A percentile compares a stretch with the other conserved stretches of the same genome.
phyloP scores from a whole-genome alignment of 2,113 vertebrate genomes.

The Cichladusa arquata region DNA sequence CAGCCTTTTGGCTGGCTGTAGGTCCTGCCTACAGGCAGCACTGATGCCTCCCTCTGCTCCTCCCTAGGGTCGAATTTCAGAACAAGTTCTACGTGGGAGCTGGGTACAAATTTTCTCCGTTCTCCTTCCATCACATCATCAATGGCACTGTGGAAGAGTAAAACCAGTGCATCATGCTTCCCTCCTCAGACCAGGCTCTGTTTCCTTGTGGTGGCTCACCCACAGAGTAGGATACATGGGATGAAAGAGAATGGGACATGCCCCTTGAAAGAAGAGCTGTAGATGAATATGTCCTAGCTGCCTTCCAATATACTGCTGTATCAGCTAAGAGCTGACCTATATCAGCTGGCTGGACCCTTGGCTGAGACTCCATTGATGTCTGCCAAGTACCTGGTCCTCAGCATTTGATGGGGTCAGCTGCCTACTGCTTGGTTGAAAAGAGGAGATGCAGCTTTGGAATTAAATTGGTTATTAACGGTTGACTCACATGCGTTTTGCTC shows the following conservation, averaged over 20 bases:
- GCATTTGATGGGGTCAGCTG: neutral
- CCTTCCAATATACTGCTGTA: neutral
- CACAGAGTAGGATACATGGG: neutral
- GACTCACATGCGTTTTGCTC: neutral
- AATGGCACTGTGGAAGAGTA: conserved; percentile 69
- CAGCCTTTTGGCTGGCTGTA: neutral
- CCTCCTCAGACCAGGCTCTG: neutral
- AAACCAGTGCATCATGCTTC: neutral
- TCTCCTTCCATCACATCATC: conserved; percentile 77
- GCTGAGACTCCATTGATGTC: neutral
- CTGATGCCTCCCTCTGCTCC: neutral
- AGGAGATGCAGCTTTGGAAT: neutral
- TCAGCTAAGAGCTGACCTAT: neutral
- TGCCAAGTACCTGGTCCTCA: neutral
- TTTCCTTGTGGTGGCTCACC: neutral
- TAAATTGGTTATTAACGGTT: neutral
- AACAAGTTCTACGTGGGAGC: conserved; percentile 82
- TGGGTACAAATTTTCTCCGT: conserved; percentile 78
- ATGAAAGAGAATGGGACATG: neutral
- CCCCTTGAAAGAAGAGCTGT: neutral
- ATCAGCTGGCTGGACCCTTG: neutral
- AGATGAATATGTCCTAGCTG: neutral
- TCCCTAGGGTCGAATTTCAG: conserved; percentile 83
- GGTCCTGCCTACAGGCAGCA: neutral
- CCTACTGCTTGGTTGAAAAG: neutral